Percentiles rank a stretch among this genome's conserved stretches.
Conservation (phyloP, 1,140 invertebrate genomes). For the Probaryconus sp. region DNA sequence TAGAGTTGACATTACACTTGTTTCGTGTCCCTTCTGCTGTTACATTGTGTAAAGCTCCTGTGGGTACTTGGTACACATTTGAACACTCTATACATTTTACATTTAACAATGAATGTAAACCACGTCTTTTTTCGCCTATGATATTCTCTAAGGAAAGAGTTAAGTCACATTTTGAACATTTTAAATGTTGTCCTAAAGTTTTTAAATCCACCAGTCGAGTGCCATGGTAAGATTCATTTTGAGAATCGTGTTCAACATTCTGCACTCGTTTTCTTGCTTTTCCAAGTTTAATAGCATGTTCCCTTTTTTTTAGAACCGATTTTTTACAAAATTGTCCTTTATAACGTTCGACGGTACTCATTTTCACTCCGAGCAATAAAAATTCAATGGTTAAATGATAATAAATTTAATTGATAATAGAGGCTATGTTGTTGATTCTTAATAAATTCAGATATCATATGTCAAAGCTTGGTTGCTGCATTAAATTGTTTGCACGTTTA, state of each 20-base stretch:
- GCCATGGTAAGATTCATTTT: slow-evolving; percentile 1
- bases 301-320: too few relatives aligned
- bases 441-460: too few relatives aligned
- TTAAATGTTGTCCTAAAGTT: not conserved
- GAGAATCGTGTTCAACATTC: not conserved
- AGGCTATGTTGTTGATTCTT: too few relatives aligned
- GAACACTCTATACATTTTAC: slow-evolving; percentile 11
- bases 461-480: too few relatives aligned
- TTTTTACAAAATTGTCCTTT: too few relatives aligned
- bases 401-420: too few relatives aligned
- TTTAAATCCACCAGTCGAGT: slow-evolving; percentile 13
- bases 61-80: not conserved
- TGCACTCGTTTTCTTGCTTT: not conserved
- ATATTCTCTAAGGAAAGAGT: slow-evolving; percentile 23
- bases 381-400: too few relatives aligned
- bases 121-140: slow-evolving; percentile 9
- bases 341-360: too few relatives aligned
- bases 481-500: too few relatives aligned
- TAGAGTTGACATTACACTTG: slow-evolving; percentile 14
- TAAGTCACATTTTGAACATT: not conserved
- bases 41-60: slow-evolving; percentile 2
- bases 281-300: too few relatives aligned
- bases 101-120: slow-evolving; percentile 5
- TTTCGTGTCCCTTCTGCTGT: not conserved
- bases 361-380: too few relatives aligned